These are phyloP conservation scores for Charadrius vociferus DNA, from an alignment of 2,113 vertebrate species.

Conservation along the genomic window DNA sequence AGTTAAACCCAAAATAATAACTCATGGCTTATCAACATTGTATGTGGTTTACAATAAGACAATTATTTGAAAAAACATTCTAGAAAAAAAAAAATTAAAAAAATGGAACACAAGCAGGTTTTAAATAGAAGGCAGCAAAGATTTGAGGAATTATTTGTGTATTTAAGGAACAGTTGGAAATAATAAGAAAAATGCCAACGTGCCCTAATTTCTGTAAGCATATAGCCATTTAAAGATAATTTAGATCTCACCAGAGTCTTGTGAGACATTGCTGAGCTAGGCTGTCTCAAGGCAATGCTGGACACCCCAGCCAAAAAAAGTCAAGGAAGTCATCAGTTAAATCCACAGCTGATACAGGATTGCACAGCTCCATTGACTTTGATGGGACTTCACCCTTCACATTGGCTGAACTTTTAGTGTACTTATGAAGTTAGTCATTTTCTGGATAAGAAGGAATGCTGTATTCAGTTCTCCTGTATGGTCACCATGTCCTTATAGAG, in stretches of 20 bases:
- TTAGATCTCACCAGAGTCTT: not conserved
- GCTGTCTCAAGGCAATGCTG: not conserved
- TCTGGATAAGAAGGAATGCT: not conserved
- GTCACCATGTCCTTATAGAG: not conserved
- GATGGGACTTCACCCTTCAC: not conserved
- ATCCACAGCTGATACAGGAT: not conserved
- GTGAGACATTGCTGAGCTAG: not conserved
- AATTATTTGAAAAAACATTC: not conserved
- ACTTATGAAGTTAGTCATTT: not conserved
- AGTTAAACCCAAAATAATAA: conserved; percentile 8
- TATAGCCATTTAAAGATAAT: not conserved
- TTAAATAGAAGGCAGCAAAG: not conserved
- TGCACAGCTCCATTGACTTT: not conserved
- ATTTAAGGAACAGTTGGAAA: not conserved
- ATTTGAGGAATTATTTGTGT: not conserved
- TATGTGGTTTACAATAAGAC: not conserved
- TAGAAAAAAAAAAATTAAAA: not conserved
- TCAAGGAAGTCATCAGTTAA: not conserved
- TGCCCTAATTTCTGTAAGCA: not conserved
- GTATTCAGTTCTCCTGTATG: not conserved
- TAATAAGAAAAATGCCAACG: not conserved
- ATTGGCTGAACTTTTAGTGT: not conserved
- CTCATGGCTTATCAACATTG: not conserved
- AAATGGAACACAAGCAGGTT: not conserved
- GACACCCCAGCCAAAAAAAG: not conserved